Evolutionary conservation across 2,797 vertebrate species (phyloP).

Genomic region (Melanotaenia maccullochi): DNA sequence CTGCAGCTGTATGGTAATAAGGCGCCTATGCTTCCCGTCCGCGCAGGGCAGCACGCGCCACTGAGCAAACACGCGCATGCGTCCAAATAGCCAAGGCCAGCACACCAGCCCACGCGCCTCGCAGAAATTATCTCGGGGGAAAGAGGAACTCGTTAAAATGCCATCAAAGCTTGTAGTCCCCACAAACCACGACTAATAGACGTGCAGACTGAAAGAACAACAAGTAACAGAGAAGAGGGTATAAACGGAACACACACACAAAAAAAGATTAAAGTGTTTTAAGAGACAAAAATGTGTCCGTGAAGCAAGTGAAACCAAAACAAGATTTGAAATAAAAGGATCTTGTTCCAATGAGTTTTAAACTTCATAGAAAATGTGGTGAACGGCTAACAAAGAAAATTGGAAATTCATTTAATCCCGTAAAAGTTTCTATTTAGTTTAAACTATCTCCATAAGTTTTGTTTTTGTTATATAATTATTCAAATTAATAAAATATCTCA

Average conservation of each 20-base stretch:
- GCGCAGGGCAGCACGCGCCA: conserved; percentile 87
- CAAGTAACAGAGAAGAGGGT: conserved; percentile 19
- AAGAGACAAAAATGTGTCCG: neutral
- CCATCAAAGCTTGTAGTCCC: conserved; percentile 78
- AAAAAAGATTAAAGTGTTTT: neutral
- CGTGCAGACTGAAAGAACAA: conserved; percentile 30
- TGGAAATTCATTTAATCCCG: neutral
- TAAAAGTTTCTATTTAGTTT: neutral
- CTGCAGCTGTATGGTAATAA: conserved; percentile 97
- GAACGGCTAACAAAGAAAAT: neutral
- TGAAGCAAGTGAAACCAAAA: neutral
- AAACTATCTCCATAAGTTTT: fast-evolving
- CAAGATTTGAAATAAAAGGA: neutral
- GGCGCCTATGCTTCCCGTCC: conserved; percentile 82
- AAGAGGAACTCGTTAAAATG: conserved; percentile 85
- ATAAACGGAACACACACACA: neutral
- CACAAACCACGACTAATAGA: conserved; percentile 65
- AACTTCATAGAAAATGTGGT: neutral
- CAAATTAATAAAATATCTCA: conserved; percentile 7
- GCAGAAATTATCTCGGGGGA: conserved; percentile 62
- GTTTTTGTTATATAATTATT: neutral
- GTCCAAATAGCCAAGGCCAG: conserved; percentile 42
- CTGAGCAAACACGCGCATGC: conserved; percentile 89
- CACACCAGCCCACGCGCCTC: conserved; percentile 64
- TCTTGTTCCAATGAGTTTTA: neutral